Evolutionary conservation across 2,888 invertebrate species (phyloP).

Genomic region (Toxonevra muliebris): DNA sequence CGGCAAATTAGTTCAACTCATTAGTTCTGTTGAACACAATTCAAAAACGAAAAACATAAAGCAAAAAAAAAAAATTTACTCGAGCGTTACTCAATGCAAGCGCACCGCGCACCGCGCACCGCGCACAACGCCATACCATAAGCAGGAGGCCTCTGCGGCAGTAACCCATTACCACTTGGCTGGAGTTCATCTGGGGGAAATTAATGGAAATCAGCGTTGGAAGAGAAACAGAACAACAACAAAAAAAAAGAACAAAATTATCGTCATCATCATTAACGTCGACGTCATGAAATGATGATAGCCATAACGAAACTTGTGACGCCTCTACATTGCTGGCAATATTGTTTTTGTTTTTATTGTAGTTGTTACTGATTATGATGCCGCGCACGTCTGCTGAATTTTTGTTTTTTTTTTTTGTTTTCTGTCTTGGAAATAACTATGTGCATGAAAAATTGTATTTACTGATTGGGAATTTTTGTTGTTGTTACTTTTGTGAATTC

Average conservation of each 20-base stretch:
- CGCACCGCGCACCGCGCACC: neutral
- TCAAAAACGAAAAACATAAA: conserved; percentile 11
- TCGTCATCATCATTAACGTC: conserved; percentile 10
- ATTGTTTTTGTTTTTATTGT: too few relatives aligned
- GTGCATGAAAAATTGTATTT: too few relatives aligned
- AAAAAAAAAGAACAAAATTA: neutral
- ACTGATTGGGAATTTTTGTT: too few relatives aligned
- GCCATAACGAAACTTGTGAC: neutral
- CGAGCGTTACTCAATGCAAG: neutral
- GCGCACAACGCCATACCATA: neutral
- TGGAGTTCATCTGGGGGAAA: conserved; percentile 18
- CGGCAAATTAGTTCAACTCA: conserved; percentile 46
- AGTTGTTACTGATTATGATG: too few relatives aligned
- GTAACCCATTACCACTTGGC: neutral
- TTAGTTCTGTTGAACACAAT: conserved; percentile 41
- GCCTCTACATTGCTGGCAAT: too few relatives aligned
- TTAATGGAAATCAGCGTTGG: conserved; percentile 29
- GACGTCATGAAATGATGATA: conserved; percentile 27
- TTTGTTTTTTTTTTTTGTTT: too few relatives aligned
- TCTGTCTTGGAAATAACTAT: too few relatives aligned
- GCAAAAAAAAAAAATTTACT: conserved; percentile 2
- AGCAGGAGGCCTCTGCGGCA: too few relatives aligned
- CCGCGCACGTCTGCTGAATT: too few relatives aligned
- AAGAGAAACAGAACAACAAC: neutral
- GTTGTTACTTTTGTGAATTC: too few relatives aligned